Evolutionary conservation across 2,888 invertebrate species (phyloP).

Genomic region (Drosophila paranaensis): DNA sequence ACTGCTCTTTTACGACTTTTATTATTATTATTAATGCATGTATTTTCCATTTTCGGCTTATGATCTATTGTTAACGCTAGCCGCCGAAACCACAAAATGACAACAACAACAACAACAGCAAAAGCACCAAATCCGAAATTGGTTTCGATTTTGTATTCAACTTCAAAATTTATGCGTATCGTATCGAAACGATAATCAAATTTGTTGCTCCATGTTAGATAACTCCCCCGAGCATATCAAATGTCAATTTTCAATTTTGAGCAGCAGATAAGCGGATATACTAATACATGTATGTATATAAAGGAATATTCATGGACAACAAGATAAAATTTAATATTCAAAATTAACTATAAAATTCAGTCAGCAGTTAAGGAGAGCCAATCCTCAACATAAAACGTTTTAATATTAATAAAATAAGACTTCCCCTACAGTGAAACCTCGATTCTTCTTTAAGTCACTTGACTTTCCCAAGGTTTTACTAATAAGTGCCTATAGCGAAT

Average conservation of each 20-base stretch:
- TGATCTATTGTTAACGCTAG: slow-evolving; percentile 67
- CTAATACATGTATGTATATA: background rate
- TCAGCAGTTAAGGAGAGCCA: no score
- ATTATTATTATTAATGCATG: slow-evolving; percentile 77
- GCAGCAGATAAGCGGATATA: background rate
- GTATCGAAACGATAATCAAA: slow-evolving; percentile 47
- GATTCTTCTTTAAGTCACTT: no score
- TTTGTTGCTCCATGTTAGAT: slow-evolving; percentile 33
- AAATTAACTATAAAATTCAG: no score
- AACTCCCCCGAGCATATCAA: slow-evolving; percentile 31
- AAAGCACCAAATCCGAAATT: slow-evolving; percentile 26
- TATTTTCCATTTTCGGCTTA: slow-evolving; percentile 73
- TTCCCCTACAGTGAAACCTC: no score
- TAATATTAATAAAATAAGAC: no score
- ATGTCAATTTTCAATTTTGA: slow-evolving; percentile 32
- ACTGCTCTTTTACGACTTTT: slow-evolving; percentile 77
- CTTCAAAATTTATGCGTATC: slow-evolving; percentile 42
- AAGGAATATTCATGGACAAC: no score
- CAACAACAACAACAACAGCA: slow-evolving; percentile 2
- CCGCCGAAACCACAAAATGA: slow-evolving; percentile 39
- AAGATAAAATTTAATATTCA: no score
- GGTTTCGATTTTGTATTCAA: slow-evolving; percentile 40
- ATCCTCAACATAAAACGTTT: no score
- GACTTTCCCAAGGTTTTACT: no score
- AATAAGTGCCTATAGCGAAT: no score